A percentile compares a stretch with the other conserved stretches of the same genome.
Conservation (phyloP, 2,797 vertebrate species). For the Sciaenops ocellatus region DNA sequence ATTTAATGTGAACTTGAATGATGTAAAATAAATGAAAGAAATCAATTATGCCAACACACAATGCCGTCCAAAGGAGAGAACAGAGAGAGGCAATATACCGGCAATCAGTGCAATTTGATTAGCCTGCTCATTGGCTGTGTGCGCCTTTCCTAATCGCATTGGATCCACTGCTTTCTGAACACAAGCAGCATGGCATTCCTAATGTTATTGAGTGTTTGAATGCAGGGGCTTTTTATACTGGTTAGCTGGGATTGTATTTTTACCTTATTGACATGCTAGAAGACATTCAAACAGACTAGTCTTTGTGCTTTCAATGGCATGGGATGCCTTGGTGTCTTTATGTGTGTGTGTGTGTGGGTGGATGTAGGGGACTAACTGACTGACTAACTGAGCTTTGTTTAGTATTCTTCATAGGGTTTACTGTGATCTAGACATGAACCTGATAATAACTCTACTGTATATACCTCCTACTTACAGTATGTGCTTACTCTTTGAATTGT, state of each 20-base stretch:
- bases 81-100: slow-evolving; percentile 62
- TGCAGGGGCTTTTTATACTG: slow-evolving; percentile 43
- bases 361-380: slow-evolving; percentile 27
- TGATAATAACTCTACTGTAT: not conserved
- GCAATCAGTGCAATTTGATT: slow-evolving; percentile 75
- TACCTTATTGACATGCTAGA: slow-evolving; percentile 57
- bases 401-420: slow-evolving; percentile 46
- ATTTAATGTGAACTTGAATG: slow-evolving; percentile 50
- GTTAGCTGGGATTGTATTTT: slow-evolving; percentile 55
- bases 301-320: slow-evolving; percentile 41
- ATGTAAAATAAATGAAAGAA: slow-evolving; percentile 50
- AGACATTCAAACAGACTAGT: slow-evolving; percentile 47
- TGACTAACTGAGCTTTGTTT: slow-evolving; percentile 43
- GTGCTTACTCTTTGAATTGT: not conserved
- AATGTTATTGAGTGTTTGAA: slow-evolving; percentile 61
- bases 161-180: slow-evolving; percentile 68
- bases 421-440: slow-evolving; percentile 22
- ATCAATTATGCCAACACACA: slow-evolving; percentile 51
- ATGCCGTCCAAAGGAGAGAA: slow-evolving; percentile 51
- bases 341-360: slow-evolving; percentile 27
- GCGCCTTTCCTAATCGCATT: slow-evolving; percentile 72
- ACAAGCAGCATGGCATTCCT: slow-evolving; percentile 59
- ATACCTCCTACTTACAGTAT: slow-evolving; percentile 7
- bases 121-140: slow-evolving; percentile 73
- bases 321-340: slow-evolving; percentile 25